Conservation (phyloP, 2,888 invertebrate species). For the Platycheirus albimanus region DNA sequence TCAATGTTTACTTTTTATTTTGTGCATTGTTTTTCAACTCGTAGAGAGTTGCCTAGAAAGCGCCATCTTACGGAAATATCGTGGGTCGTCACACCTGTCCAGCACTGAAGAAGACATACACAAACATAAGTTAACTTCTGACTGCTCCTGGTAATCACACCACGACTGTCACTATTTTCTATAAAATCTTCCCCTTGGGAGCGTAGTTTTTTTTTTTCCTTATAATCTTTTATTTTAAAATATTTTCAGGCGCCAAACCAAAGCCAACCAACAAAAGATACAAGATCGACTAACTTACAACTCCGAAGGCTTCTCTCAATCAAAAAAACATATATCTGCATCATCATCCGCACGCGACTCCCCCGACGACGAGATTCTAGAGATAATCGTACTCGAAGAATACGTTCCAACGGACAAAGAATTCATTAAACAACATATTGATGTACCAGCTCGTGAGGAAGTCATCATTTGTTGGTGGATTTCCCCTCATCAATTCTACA, state of each 20-base stretch:
- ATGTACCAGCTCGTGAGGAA: slow-evolving; percentile 84
- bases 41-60: no score
- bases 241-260: slow-evolving; percentile 75
- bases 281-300: slow-evolving; percentile 71
- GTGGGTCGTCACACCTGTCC: no score
- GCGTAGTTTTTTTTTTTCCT: no score
- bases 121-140: no score
- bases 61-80: no score
- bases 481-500: slow-evolving; percentile 89
- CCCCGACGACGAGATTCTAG: slow-evolving; percentile 31
- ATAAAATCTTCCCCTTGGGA: no score
- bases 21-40: no score
- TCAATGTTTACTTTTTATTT: no score
- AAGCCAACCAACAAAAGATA: slow-evolving; percentile 34
- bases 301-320: slow-evolving; percentile 78
- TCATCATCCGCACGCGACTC: slow-evolving; percentile 54
- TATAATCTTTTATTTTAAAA: no score
- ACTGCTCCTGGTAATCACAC: no score
- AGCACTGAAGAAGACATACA: no score
- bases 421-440: slow-evolving; percentile 83
- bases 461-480: slow-evolving; percentile 89
- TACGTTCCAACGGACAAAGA: slow-evolving; percentile 84
- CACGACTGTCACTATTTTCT: no score
- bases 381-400: slow-evolving; percentile 76
- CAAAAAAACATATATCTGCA: slow-evolving; percentile 78